Conservation (phyloP, 2,113 vertebrate genomes). For the Sylvietta virens region DNA sequence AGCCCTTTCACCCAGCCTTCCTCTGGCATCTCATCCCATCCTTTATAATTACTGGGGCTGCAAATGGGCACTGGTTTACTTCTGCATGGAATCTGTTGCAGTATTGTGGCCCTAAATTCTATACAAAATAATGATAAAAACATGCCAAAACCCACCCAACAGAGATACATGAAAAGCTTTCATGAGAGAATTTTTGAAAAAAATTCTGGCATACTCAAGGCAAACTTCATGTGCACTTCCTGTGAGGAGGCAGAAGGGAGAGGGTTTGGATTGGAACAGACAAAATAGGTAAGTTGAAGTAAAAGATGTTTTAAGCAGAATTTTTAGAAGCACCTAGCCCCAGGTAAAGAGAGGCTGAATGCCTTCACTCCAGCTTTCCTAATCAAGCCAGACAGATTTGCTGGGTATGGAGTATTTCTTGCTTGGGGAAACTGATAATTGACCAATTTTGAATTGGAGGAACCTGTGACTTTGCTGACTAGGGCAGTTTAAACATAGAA, state of each 20-base stretch:
- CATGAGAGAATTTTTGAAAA: background rate
- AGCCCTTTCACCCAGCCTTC: background rate
- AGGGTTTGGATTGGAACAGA: background rate
- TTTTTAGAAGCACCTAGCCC: background rate
- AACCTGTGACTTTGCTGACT: slow-evolving; percentile 8
- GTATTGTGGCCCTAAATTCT: background rate
- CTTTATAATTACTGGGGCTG: background rate
- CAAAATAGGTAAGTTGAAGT: background rate
- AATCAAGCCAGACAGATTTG: slow-evolving; percentile 29
- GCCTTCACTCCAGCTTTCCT: background rate
- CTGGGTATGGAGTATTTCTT: background rate
- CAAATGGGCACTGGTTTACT: background rate
- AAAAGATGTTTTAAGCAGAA: background rate
- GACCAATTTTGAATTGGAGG: background rate
- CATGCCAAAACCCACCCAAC: rapidly evolving
- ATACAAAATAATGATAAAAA: background rate
- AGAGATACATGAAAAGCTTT: background rate
- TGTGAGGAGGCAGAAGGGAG: background rate
- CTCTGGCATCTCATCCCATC: background rate
- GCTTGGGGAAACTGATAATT: slow-evolving; percentile 26
- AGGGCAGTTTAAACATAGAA: slow-evolving; percentile 26
- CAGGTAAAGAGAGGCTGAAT: background rate
- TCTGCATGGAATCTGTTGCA: background rate
- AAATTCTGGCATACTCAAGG: background rate
- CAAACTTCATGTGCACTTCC: background rate